Percentiles rank a stretch among this genome's conserved stretches.
Evolutionary conservation across 2,888 invertebrate genomes (phyloP).

Genomic region (Eristalinus aeneus): DNA sequence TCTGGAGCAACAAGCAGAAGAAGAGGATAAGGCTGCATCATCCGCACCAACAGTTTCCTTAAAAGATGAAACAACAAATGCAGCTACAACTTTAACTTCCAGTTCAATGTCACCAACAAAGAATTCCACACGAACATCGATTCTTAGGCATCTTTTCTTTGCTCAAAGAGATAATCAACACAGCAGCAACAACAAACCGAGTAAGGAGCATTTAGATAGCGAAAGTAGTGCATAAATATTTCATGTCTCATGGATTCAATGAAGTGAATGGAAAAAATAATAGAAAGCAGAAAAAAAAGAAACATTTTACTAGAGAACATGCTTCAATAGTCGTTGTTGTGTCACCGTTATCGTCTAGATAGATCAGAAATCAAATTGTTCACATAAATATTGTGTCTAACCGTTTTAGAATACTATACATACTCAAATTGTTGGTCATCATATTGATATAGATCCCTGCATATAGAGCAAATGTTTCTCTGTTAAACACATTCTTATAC

Average conservation of each 20-base stretch:
- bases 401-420: constrained; percentile 53
- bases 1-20: constrained; percentile 73
- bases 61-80: constrained; percentile 11
- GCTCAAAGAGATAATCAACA: constrained; percentile 66
- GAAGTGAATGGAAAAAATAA: neutral
- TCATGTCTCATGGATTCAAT: neutral
- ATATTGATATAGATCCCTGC: constrained; percentile 7
- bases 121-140: constrained; percentile 73
- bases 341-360: constrained; percentile 45
- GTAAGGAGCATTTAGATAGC: constrained; percentile 41
- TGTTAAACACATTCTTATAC: neutral
- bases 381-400: constrained; percentile 65
- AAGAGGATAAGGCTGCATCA: constrained; percentile 70
- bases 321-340: constrained; percentile 34
- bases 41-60: constrained; percentile 40
- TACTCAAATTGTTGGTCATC: constrained; percentile 43
- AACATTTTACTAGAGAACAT: constrained; percentile 7
- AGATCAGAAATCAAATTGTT: constrained; percentile 57
- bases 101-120: constrained; percentile 44
- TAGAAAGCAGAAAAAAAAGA: neutral
- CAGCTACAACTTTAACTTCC: constrained; percentile 10
- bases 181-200: constrained; percentile 41
- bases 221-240: constrained; percentile 60
- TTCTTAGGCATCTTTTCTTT: constrained; percentile 73
- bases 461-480: neutral